Conservation (phyloP, 2,888 invertebrate species). For the Azorinus chamasolen region DNA sequence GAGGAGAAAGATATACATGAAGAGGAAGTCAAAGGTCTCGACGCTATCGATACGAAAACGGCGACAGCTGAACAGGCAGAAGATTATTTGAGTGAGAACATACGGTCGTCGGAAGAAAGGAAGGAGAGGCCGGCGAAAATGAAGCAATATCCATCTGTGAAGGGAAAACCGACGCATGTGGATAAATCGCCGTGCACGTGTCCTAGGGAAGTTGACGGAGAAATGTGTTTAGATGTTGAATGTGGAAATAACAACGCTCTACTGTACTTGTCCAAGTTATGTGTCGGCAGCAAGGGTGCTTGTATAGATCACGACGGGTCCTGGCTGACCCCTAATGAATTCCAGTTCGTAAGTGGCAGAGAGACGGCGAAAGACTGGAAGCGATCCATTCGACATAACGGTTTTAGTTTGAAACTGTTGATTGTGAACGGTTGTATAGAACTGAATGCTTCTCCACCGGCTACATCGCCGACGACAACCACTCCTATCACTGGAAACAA, state of each 20-base stretch:
- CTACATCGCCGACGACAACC: not conserved
- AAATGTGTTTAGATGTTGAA: constrained; percentile 45
- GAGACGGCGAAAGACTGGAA: constrained; percentile 88
- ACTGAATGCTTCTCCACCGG: constrained; percentile 2
- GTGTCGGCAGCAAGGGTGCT: constrained; percentile 87
- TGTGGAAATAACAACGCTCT: constrained; percentile 56
- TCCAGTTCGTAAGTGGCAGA: constrained; percentile 87
- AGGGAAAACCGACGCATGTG: too few relatives aligned
- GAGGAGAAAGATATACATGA: not conserved
- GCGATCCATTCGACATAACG: constrained; percentile 87
- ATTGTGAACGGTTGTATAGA: constrained; percentile 20
- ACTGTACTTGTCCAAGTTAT: constrained; percentile 50
- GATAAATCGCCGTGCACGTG: not conserved
- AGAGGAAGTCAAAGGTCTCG: constrained; percentile 81
- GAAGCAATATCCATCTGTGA: too few relatives aligned
- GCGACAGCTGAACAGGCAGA: too few relatives aligned
- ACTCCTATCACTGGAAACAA: too few relatives aligned
- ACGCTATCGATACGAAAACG: constrained; percentile 18
- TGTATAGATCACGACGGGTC: constrained; percentile 86
- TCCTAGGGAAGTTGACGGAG: constrained; percentile 27
- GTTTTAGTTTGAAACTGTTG: constrained; percentile 61
- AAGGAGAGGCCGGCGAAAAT: not conserved
- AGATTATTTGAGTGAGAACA: constrained; percentile 8
- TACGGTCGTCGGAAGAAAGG: too few relatives aligned
- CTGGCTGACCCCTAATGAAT: constrained; percentile 88